Evolutionary conservation across 1,140 invertebrate genomes (phyloP).

Genomic region (Halictus rubicundus): DNA sequence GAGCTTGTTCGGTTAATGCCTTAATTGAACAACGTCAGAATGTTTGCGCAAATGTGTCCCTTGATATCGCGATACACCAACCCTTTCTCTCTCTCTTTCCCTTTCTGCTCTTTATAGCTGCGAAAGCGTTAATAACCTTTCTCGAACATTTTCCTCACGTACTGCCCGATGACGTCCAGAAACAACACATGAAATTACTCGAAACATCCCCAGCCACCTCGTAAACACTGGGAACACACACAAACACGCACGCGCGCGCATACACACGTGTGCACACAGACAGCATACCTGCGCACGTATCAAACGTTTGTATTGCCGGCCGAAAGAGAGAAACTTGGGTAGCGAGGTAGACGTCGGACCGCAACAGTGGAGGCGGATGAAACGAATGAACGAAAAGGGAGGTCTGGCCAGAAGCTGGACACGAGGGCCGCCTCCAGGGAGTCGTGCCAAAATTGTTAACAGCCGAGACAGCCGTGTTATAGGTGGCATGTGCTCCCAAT

Average conservation of each 20-base stretch:
- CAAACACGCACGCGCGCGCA: no score
- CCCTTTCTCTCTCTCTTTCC: not conserved
- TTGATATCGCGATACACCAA: not conserved
- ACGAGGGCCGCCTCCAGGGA: constrained; percentile 41
- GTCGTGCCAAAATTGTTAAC: constrained; percentile 67
- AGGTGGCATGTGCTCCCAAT: constrained; percentile 64
- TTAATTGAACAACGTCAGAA: not conserved
- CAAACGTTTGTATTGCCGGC: constrained; percentile 23
- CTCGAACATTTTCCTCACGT: constrained; percentile 31
- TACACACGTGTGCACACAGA: not conserved
- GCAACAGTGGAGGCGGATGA: constrained; percentile 49
- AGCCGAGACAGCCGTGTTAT: constrained; percentile 61
- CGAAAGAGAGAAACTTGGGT: constrained; percentile 22
- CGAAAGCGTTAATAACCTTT: constrained; percentile 31
- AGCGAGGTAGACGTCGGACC: constrained; percentile 4
- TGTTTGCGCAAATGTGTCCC: not conserved
- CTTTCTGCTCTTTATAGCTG: not conserved
- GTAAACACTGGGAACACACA: constrained; percentile 28
- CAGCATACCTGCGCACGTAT: constrained; percentile 4
- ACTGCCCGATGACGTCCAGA: constrained; percentile 6
- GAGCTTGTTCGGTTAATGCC: not conserved
- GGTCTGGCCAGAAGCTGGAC: constrained; percentile 21
- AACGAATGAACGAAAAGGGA: constrained; percentile 37
- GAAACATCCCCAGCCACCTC: constrained; percentile 32
- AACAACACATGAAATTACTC: constrained; percentile 42